Base-by-base conservation (phyloP, 2,797 vertebrate species). In the Platyrinchus mystaceus region DNA sequence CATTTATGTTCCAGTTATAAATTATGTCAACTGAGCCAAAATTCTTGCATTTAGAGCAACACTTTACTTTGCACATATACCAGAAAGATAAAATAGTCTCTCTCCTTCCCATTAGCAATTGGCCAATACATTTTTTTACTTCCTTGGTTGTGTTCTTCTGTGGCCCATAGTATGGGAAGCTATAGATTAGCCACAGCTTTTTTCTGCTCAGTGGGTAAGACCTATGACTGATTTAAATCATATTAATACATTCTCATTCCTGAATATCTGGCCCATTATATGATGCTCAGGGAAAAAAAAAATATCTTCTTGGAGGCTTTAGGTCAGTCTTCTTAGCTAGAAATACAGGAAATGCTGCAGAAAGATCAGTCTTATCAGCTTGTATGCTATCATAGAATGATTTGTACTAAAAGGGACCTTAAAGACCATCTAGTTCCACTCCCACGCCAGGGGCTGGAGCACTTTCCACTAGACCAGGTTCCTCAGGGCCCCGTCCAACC, bases 381-480 rank as follows among this genome's bases (percentile, higher is more conserved):
- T 3, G 0, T 39, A n/a, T 62, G 17, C 32, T 64, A 26, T 19
- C 10, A 34, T 2, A 44, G 43, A 47, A 62, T 62, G 13, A 4
- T 81, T 81, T 87, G 32, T 12, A 28, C 69, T 47, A 19, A 55
- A 84, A 81, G 9, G 23, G 24, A 49, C 24, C 9, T 53, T 59
- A 43, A 77, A 85, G 41, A 27, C 32, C 17, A 44, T 6, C 13
- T 5, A 20, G 18, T 67, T 70, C 7, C 37, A 60, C 6, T 0
- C 0, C 0, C 1, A 6, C 36, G 4, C 41, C 8, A 0, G 28
- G 13, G 22, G 5, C 24, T 73, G 12, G 23, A 12, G 28, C 23
- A 53, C 5, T 32, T 60, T 21, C 13, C 8, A 10, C 26, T 46
- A 12, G 43, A 53, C 1, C 22, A 18, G 20, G 10, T n/a, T 73